These are phyloP conservation scores for Aradophagus sp. DNA, from an alignment of 1,140 invertebrate species.

Conservation along the genomic window DNA sequence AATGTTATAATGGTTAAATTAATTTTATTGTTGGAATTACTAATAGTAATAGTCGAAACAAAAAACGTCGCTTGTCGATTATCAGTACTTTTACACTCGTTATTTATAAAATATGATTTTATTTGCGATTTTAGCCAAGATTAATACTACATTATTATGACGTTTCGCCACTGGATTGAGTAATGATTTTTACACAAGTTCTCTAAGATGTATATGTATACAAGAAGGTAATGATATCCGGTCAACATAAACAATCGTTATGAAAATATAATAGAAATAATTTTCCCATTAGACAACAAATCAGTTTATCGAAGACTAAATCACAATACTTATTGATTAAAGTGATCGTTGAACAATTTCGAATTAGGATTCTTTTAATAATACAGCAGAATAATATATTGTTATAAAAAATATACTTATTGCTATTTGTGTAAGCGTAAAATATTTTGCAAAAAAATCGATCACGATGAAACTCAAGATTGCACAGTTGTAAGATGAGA, in stretches of 20 bases:
- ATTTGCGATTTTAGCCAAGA: slow-evolving; percentile 15
- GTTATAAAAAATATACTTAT: background rate
- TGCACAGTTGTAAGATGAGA: background rate
- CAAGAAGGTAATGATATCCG: too few relatives aligned
- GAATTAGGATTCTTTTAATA: too few relatives aligned
- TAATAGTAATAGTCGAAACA: too few relatives aligned
- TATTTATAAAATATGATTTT: slow-evolving; percentile 27
- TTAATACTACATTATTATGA: slow-evolving; percentile 19
- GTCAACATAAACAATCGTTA: slow-evolving; percentile 6
- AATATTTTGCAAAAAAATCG: slow-evolving; percentile 5
- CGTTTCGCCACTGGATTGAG: too few relatives aligned
- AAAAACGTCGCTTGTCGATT: slow-evolving; percentile 13
- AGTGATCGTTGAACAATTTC: background rate
- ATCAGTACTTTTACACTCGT: slow-evolving; percentile 9
- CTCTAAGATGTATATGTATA: too few relatives aligned
- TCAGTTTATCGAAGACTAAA: slow-evolving; percentile 4
- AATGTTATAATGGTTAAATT: too few relatives aligned
- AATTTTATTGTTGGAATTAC: too few relatives aligned
- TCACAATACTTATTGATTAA: background rate
- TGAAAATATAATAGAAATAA: slow-evolving; percentile 15
- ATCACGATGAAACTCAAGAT: background rate
- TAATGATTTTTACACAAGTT: too few relatives aligned
- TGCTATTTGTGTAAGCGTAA: slow-evolving; percentile 24
- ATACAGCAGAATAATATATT: background rate
- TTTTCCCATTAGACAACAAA: background rate